phyloP scores from a whole-genome alignment of 2,888 invertebrate genomes.

The Odontomyia ornata region DNA sequence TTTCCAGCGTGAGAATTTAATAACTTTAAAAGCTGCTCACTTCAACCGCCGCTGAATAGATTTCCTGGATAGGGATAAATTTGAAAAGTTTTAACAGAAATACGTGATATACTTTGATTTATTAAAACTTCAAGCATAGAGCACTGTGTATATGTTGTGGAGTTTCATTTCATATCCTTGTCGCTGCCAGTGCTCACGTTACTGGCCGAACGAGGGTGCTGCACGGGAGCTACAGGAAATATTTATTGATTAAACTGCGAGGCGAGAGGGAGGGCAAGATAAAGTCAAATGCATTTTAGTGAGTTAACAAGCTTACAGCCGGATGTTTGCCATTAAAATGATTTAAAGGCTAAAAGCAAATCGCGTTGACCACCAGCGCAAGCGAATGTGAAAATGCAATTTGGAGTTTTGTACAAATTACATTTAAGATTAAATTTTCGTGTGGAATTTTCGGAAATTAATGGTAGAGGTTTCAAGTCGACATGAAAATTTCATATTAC shows the following conservation, averaged over 20 bases:
- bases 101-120: slow-evolving; percentile 41
- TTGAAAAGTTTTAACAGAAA: slow-evolving; percentile 42
- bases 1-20: slow-evolving; percentile 26
- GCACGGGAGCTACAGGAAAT: background rate
- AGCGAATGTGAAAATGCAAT: background rate
- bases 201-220: background rate
- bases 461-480: no score
- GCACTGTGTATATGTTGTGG: background rate
- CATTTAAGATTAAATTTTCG: background rate
- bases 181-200: no score
- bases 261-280: background rate
- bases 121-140: slow-evolving; percentile 15
- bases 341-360: background rate
- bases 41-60: slow-evolving; percentile 20
- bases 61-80: slow-evolving; percentile 18
- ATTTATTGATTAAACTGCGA: slow-evolving; percentile 29
- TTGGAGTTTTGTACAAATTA: background rate
- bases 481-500: no score
- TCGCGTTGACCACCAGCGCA: background rate
- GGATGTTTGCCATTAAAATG: slow-evolving; percentile 17
- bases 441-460: background rate
- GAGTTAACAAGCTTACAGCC: slow-evolving; percentile 8
- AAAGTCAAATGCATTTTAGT: slow-evolving; percentile 1
- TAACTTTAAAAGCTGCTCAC: slow-evolving; percentile 38
- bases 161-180: background rate